Evolutionary conservation across 2,888 invertebrate species (phyloP), one percentile per base, ranked within the genome.

Genomic region (Catocala nupta): DNA sequence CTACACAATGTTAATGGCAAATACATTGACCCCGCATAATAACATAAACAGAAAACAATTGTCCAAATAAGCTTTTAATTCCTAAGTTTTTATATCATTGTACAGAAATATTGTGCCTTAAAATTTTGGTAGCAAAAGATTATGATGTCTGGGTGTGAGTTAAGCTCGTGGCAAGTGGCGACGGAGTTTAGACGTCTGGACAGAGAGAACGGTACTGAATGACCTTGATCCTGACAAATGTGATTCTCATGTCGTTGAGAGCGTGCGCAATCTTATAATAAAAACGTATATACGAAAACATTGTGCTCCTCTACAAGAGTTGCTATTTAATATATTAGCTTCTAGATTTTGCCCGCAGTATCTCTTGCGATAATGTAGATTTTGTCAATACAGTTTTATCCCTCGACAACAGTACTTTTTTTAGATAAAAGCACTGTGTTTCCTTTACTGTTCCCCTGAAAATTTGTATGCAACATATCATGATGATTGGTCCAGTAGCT

Each of bases 141-240:
- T 58, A 58, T 36, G 51, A 51, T 11, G 51, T 58, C 50, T 58
- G 44, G n/a, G 36, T 58, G 34, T 43, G 44, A 51, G 13, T 13
- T 58, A 58, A 58, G 57, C 57, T 58, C 16, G 43, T 58, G 13
- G 25, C n/a, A 51, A 51, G 44, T 58, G 43, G 34, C 44, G 36
- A 5, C 16, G 50, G 39, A 51, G 44, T 52, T 58, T 42, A 34
- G 43, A 36, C 33, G 51, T 58, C 51, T 51, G 51, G 51, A 52
- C 13, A 52, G 44, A 58, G 51, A 58, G 51, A 52, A 36, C n/a
- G 51, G 13, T 39, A 36, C 58, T 45, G 51, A 58, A 58, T 58
- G 52, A 47, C 45, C 58, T 45, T 52, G 52, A 58, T 58, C 58
- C 52, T 39, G 58, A 58, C 45, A 52, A 58, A 58, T 58, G 25